Evolutionary conservation across 2,888 invertebrate species (phyloP).

Genomic region (Temnothorax unifasciatus): DNA sequence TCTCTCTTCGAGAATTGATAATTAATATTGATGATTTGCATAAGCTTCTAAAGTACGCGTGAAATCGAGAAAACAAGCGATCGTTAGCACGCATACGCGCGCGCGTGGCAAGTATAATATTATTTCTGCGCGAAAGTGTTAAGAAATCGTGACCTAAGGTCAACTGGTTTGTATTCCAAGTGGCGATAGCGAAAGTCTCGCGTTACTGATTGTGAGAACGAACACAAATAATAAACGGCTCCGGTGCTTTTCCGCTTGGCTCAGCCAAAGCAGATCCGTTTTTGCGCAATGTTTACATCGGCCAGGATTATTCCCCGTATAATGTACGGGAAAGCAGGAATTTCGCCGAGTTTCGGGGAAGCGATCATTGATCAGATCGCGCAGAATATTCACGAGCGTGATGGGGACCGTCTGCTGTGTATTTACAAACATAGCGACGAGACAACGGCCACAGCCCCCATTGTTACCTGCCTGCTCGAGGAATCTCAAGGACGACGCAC

Average conservation of each 20-base stretch:
- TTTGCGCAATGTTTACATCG: conserved; percentile 62
- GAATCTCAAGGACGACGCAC: conserved; percentile 40
- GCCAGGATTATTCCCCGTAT: conserved; percentile 8
- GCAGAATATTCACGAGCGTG: conserved; percentile 56
- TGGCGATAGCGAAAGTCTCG: conserved; percentile 23
- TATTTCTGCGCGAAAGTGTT: conserved; percentile 17
- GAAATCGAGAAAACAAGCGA: conserved; percentile 6
- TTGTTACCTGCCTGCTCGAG: neutral
- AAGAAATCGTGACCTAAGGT: conserved; percentile 41
- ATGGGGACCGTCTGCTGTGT: conserved; percentile 32
- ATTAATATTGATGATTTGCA: conserved; percentile 32
- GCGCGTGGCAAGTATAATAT: conserved; percentile 12
- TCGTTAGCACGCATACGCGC: neutral
- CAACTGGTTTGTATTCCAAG: conserved; percentile 28
- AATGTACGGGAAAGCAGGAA: conserved; percentile 30
- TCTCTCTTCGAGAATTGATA: neutral
- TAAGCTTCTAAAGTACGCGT: neutral
- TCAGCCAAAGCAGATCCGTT: conserved; percentile 51
- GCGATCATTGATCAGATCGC: conserved; percentile 66
- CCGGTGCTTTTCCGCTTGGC: conserved; percentile 56
- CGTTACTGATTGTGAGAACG: too few species aligned
- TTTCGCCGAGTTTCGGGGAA: conserved; percentile 60
- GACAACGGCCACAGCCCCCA: conserved; percentile 20
- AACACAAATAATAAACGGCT: conserved; percentile 40
- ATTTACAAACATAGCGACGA: neutral